These are phyloP conservation scores for Dorcus hopei DNA, from an alignment of 2,888 invertebrate genomes.

Conservation along the genomic window DNA sequence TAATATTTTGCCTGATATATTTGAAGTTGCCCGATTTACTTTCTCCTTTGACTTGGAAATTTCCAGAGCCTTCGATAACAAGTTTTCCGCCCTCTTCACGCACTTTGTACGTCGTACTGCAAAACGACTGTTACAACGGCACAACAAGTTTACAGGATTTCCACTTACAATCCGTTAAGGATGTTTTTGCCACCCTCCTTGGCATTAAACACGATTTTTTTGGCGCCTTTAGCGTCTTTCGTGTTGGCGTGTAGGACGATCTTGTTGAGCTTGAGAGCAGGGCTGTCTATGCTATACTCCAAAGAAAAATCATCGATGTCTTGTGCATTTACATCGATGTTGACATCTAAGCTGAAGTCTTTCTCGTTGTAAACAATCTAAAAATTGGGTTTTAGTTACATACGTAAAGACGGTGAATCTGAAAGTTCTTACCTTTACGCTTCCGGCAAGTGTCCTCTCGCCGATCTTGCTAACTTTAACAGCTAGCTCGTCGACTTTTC, in stretches of 20 bases:
- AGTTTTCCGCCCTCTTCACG: slow-evolving; percentile 69
- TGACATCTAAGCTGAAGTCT: slow-evolving; percentile 55
- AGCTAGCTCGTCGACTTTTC: slow-evolving; percentile 45
- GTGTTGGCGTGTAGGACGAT: slow-evolving; percentile 62
- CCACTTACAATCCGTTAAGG: slow-evolving; percentile 63
- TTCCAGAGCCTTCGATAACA: slow-evolving; percentile 73
- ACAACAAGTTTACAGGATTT: background rate
- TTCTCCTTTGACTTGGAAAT: slow-evolving; percentile 66
- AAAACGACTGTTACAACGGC: background rate
- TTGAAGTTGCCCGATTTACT: slow-evolving; percentile 72
- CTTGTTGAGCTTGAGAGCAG: slow-evolving; percentile 62
- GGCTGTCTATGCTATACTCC: slow-evolving; percentile 60
- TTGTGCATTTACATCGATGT: slow-evolving; percentile 55
- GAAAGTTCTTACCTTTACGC: slow-evolving; percentile 42
- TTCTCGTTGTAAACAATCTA: slow-evolving; percentile 18
- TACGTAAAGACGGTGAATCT: too few relatives aligned
- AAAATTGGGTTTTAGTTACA: slow-evolving; percentile 4
- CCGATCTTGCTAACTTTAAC: slow-evolving; percentile 52
- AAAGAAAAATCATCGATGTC: slow-evolving; percentile 65
- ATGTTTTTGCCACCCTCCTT: slow-evolving; percentile 65
- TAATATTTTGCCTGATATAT: slow-evolving; percentile 61
- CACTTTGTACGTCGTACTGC: slow-evolving; percentile 64
- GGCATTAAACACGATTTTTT: slow-evolving; percentile 61
- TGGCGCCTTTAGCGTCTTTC: slow-evolving; percentile 59
- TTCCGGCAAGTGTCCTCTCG: slow-evolving; percentile 58